Percentiles rank a stretch among this genome's conserved stretches.
These are phyloP conservation scores for Paramormyrops hopkinsi DNA, from an alignment of 2,797 vertebrate genomes.

Conservation along the genomic window DNA sequence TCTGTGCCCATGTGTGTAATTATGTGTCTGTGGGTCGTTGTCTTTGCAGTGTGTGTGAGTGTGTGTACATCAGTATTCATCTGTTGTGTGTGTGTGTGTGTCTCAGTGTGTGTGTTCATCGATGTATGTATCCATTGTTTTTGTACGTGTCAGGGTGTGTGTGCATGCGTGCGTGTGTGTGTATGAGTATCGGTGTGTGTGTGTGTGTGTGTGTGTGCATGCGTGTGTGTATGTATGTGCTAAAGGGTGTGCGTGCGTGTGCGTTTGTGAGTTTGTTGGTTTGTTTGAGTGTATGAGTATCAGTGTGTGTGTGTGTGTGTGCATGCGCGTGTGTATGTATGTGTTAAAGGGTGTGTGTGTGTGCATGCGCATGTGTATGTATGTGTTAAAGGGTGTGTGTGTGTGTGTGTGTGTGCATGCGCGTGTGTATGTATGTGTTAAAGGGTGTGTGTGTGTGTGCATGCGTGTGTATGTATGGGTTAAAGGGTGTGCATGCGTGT, in stretches of 20 bases:
- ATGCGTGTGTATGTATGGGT: neutral
- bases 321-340: too few species aligned
- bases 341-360: too few species aligned
- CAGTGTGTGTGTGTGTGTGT: too few species aligned
- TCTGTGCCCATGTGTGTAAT: neutral
- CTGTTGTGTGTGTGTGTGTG: neutral
- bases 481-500: neutral
- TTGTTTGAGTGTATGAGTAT: too few species aligned
- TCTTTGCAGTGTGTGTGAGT: conserved; percentile 4
- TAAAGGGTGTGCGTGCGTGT: too few species aligned
- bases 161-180: neutral
- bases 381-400: too few species aligned
- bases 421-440: too few species aligned
- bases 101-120: neutral
- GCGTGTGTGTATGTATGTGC: too few species aligned
- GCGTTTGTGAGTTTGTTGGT: too few species aligned
- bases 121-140: conserved; percentile 22
- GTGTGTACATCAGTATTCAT: conserved; percentile 24
- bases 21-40: conserved; percentile 39
- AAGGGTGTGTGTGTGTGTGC: too few species aligned
- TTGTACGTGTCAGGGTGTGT: neutral
- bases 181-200: neutral
- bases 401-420: too few species aligned
- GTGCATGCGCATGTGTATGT: too few species aligned
- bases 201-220: neutral